Conservation (phyloP, 2,113 vertebrate species). For the Cettia cetti region DNA sequence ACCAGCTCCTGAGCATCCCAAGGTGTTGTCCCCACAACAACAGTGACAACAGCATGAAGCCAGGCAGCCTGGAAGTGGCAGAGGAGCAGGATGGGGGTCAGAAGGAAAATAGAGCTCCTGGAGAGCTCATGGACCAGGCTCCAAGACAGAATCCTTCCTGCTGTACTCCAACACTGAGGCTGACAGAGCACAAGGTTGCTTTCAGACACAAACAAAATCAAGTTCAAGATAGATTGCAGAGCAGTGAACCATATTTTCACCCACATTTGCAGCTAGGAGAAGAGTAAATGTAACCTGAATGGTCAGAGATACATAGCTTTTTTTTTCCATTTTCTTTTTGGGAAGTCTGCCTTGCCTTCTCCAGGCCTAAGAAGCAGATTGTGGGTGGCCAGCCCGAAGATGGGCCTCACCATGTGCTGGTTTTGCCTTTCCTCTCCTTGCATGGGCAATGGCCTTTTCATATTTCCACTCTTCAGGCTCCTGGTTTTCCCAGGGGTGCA, state of each 20-base stretch:
- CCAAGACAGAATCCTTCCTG: not conserved
- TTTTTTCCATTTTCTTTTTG: not conserved
- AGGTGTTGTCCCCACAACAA: accelerated
- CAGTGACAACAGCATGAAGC: accelerated
- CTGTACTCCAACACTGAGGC: not conserved
- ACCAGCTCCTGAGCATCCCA: not conserved
- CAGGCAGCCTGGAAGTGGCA: not conserved
- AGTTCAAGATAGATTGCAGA: not conserved
- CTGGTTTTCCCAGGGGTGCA: not conserved
- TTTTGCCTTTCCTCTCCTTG: not conserved
- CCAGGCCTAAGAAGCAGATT: not conserved
- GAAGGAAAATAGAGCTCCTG: not conserved
- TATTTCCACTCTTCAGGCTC: not conserved
- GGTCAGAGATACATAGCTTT: not conserved
- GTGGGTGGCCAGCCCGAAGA: not conserved
- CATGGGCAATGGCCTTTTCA: not conserved
- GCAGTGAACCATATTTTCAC: not conserved
- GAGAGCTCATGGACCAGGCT: not conserved
- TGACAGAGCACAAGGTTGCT: not conserved
- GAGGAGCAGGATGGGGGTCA: not conserved
- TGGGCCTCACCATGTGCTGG: accelerated
- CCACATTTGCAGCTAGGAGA: not conserved
- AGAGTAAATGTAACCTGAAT: not conserved
- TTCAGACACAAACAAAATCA: not conserved
- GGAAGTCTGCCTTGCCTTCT: not conserved